Evolutionary conservation across 2,797 vertebrate genomes (phyloP).

Genomic region (Psittacula derbiana): DNA sequence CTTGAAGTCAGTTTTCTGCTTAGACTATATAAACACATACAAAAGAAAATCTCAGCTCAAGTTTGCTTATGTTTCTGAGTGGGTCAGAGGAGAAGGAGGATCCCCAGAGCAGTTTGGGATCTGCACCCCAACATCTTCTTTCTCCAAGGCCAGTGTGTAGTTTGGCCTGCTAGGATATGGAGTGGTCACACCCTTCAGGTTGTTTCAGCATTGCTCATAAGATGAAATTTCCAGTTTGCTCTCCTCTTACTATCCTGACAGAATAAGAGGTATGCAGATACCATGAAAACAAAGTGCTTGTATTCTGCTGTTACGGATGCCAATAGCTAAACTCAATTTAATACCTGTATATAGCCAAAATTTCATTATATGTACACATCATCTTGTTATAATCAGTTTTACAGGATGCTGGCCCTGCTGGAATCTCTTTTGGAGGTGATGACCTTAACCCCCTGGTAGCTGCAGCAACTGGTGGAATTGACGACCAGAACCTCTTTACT

Average conservation of each 20-base stretch:
- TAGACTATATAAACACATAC: background rate
- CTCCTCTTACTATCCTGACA: background rate
- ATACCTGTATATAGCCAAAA: background rate
- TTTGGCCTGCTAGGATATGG: background rate
- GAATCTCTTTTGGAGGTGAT: background rate
- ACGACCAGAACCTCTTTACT: background rate
- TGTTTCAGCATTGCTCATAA: background rate
- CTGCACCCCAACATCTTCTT: background rate
- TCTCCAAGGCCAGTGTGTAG: background rate
- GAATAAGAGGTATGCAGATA: background rate
- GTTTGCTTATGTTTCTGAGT: background rate
- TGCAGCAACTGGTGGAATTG: background rate
- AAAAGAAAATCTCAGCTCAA: background rate
- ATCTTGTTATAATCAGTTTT: background rate
- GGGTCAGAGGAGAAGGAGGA: background rate
- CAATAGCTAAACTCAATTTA: background rate
- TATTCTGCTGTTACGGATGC: background rate
- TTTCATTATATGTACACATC: too few relatives aligned
- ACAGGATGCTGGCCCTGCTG: background rate
- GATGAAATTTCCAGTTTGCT: background rate
- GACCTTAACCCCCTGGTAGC: background rate
- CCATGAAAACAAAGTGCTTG: background rate
- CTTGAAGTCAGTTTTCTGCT: background rate
- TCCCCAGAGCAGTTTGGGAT: background rate
- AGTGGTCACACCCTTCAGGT: accelerated